Base-by-base conservation (phyloP, 2,113 vertebrate species). In the Clarias macrocephalus region DNA sequence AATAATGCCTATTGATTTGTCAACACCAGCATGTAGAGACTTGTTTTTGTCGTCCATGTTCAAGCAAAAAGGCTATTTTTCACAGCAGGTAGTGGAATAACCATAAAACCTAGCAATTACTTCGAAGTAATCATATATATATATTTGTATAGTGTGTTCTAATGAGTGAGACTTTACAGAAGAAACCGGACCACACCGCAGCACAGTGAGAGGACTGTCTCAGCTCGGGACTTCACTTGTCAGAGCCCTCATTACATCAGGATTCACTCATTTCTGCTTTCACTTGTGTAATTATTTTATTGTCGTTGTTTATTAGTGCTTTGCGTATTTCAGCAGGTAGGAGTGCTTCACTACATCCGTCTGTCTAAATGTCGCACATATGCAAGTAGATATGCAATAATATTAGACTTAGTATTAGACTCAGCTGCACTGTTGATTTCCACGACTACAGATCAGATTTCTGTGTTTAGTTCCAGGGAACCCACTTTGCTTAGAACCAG, bases 21-120 rank as follows among this genome's bases (percentile, higher is more conserved):
- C 70, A 85, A 73, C 59, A 65, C 12, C n/a, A 62, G 42, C 84
- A 79, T 79, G 84, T 79, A 85, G n/a, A 77, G 60, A 30, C 84
- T 77, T 79, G 73, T 79, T 85, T 60, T n/a, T 33, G 54, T 75
- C 7, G 59, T 11, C 25, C 30, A 54, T 21, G 56, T 25, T 76
- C 70, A 10, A 5, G 83, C 12, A 23, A 37, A 30, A 37, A 48
- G 82, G 65, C 65, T 56, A 75, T 75, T 75, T 84, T 42, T 76
- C 33, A 42, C 33, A 73, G 7, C 68, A 72, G 16, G 16, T 28
- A 52, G 21, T 25, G 4, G 13, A 77, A 56, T 56, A 76, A 54
- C 33, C 3, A 23, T 21, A 66, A 54, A 76, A 54, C 48, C 23
- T 3, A 21, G 42, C 21, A 73, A 6, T 73, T 19, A 19, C 30